A percentile compares a stretch with the other conserved stretches of the same genome.
These are phyloP conservation scores for Trichopria drosophilae DNA, from an alignment of 2,888 invertebrate species.

Conservation along the genomic window DNA sequence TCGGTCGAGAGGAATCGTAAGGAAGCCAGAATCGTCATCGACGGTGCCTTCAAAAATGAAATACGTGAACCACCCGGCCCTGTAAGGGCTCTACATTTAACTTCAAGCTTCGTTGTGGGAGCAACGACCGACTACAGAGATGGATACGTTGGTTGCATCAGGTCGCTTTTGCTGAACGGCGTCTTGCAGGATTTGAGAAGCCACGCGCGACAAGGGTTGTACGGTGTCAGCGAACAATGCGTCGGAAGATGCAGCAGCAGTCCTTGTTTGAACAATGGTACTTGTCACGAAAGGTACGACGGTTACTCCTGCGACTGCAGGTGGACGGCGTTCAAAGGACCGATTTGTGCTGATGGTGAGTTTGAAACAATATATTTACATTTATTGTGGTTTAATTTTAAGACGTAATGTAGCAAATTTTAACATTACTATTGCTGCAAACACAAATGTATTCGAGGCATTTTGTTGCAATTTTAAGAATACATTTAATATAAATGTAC, in stretches of 20 bases:
- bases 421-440: neutral
- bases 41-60: conserved; percentile 82
- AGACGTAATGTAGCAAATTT: too few species aligned
- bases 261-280: conserved; percentile 95
- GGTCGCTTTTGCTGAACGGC: conserved; percentile 88
- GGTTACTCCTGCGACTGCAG: conserved; percentile 93
- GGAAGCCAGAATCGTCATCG: conserved; percentile 90
- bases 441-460: neutral
- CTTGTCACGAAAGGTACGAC: conserved; percentile 90
- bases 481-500: too few species aligned
- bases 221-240: conserved; percentile 82
- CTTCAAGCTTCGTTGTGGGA: conserved; percentile 80
- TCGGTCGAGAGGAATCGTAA: conserved; percentile 92
- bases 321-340: conserved; percentile 97
- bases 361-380: neutral
- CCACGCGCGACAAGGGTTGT: conserved; percentile 70
- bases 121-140: conserved; percentile 84
- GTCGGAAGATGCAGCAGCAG: conserved; percentile 86
- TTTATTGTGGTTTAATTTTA: neutral
- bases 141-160: conserved; percentile 92
- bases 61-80: conserved; percentile 82
- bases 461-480: neutral
- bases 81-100: conserved; percentile 85
- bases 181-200: conserved; percentile 75
- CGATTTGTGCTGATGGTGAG: conserved; percentile 90